Base-by-base conservation (phyloP, 2,888 invertebrate genomes). In the Boloria euphrosyne region DNA sequence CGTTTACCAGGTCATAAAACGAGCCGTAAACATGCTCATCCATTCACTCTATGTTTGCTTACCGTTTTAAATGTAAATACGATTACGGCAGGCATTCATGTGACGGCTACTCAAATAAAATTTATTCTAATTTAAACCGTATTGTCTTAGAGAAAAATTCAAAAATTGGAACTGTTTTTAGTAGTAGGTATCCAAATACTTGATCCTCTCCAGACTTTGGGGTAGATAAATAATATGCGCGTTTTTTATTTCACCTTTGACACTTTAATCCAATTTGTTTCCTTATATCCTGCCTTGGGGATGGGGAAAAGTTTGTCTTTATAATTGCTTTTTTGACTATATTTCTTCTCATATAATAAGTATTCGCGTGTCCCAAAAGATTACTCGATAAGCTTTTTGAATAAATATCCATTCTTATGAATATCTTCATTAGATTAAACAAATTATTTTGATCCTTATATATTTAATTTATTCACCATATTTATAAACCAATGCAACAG, bases 241-340 rank as follows among this genome's bases (percentile, higher is more conserved):
- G 75, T 89, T 90, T 91, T 90, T 90, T 90, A 90, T 91, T 88
- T 89, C 86, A 91, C 89, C 91, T 92, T 91, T 92, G 91, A 91
- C 90, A 91, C 83, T 90, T 90, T 90, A 91, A 92, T 92, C 90
- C 88, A 91, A 91, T 92, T 92, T 90, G 89, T 89, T 90, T 88
- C 80, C 85, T 87, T 86, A 80, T 83, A 89, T 86, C 76, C 80
- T 78, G 77, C 92, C 87, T 90, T 72, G 72, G 90, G 89, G 92
- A 90, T 76, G 73, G 86, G 89, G 90, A 86, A 83, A 84, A 84
- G 82, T 83, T 80, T 82, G 84, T 82, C 83, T 81, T 80, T 87
- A 89, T 91, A 90, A 92, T 91, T 90, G 85, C 89, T 85, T 86
- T 87, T 88, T 86, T 81, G 83, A 87, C 84, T 88, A 87, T 71